A percentile compares a stretch with the other conserved stretches of the same genome.
Evolutionary conservation across 2,113 vertebrate species (phyloP).

Genomic region (Polypterus bichir): DNA sequence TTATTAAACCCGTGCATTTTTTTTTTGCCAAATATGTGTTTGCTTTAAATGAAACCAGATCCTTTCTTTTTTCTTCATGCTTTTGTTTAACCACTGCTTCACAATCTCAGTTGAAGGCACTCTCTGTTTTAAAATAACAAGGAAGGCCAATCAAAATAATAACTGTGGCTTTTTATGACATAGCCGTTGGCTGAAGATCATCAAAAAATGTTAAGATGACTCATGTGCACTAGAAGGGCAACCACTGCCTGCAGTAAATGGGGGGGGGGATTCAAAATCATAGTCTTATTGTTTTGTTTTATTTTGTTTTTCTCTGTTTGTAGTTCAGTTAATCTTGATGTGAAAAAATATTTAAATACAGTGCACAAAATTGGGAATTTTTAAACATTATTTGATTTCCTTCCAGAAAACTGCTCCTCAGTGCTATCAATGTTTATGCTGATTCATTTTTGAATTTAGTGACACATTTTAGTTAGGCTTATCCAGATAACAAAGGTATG

Average conservation of each 20-base stretch:
- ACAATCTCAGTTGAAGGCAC: constrained; percentile 48
- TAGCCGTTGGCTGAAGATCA: constrained; percentile 43
- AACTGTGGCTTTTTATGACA: constrained; percentile 49
- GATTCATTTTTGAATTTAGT: too few relatives aligned
- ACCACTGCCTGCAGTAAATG: constrained; percentile 43
- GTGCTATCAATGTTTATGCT: too few relatives aligned
- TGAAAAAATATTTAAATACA: background rate
- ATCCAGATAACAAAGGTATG: too few relatives aligned
- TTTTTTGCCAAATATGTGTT: constrained; percentile 40
- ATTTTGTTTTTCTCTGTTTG: background rate
- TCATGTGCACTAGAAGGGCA: constrained; percentile 52
- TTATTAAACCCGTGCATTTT: constrained; percentile 7
- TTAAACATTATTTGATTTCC: too few relatives aligned
- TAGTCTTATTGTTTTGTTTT: constrained; percentile 13
- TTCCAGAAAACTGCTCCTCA: too few relatives aligned
- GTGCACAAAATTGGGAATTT: too few relatives aligned
- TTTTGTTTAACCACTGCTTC: constrained; percentile 36
- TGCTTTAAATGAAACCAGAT: constrained; percentile 48
- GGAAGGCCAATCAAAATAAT: constrained; percentile 43
- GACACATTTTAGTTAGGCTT: too few relatives aligned
- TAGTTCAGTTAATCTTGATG: background rate
- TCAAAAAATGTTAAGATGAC: constrained; percentile 47
- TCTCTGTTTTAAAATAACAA: constrained; percentile 41
- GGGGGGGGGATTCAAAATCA: constrained; percentile 31
- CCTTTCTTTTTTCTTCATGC: constrained; percentile 35